Base-by-base conservation (phyloP, 2,888 invertebrate species). In the Drepanosiphum platanoidis region DNA sequence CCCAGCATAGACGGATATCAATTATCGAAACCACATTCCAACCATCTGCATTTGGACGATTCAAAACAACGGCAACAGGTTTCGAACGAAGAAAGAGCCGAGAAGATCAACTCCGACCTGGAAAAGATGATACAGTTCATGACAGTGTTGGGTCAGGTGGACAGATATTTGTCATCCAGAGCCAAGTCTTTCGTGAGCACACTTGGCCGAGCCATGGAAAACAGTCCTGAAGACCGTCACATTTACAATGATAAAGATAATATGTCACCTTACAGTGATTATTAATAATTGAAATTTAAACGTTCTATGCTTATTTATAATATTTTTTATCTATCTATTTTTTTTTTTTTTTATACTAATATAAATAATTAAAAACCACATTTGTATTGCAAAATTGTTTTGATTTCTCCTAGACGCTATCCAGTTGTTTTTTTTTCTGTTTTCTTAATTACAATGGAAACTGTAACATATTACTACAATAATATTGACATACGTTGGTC, bases 81-180 rank as follows among this genome's bases (percentile, higher is more conserved):
- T 36, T 70, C 52, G 15, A 39, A 32, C 5, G 81, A 82, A 30
- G 81, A 82, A 42, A 77, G 52, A 9, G 75, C 84, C 1, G 84
- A 84, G 32, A 84, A 84, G n/a, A 11, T 75, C 7, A 84, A 84
- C n/a, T 58, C 66, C 0, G 66, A 84, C 7, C 39, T 84, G 39
- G 84, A 84, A 11, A 84, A 84, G 22, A 77, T 84, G 84, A 84
- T 84, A 68, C 84, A 84, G 30, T 84, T 84, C 3, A 84, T 84
- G 58, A 75, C 75, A 11, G n/a, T 84, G 1, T 11, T 84, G 11
- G 84, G 84, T 8, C 84, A 84, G 30, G 58, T 84, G 0, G 84
- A 84, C 11, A 52, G 68, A 11, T 84, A 84, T 84, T 52, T 84
- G 39, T 75, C 84, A 22, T 70, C 77, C 0, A 84, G 68, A 77